These are phyloP conservation scores for Oriolus oriolus DNA, from an alignment of 2,113 vertebrate genomes.

Conservation along the genomic window DNA sequence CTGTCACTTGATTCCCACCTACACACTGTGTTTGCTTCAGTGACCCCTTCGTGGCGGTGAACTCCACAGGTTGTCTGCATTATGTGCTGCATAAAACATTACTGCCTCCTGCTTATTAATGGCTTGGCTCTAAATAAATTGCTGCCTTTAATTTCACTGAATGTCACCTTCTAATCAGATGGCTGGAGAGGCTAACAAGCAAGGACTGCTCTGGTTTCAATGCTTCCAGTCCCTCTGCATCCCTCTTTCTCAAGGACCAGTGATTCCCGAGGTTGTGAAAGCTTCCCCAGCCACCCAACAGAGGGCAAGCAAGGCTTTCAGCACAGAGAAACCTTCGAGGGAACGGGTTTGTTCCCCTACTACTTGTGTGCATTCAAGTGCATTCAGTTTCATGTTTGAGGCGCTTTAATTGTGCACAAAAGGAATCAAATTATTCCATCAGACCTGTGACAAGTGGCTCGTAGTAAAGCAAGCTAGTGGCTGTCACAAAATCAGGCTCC, in stretches of 20 bases:
- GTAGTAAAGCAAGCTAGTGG: neutral
- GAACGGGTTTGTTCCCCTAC: neutral
- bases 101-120: neutral
- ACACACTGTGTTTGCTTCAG: neutral
- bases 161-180: slow-evolving; percentile 42
- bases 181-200: neutral
- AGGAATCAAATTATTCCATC: neutral
- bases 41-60: neutral
- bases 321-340: neutral
- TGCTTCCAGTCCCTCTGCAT: neutral
- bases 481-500: neutral
- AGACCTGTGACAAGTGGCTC: rapidly evolving
- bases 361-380: neutral
- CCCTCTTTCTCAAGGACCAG: neutral
- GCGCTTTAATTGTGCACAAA: neutral
- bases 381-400: neutral
- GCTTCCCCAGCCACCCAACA: slow-evolving; percentile 46
- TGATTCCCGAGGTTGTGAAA: neutral
- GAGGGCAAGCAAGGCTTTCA: slow-evolving; percentile 50
- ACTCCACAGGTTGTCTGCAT: slow-evolving; percentile 11
- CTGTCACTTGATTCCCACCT: neutral
- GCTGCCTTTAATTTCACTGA: slow-evolving; percentile 15
- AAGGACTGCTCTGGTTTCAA: neutral
- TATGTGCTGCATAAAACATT: slow-evolving; percentile 19
- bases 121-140: neutral